These are phyloP conservation scores for Suncus etruscus DNA, from an alignment of 2,113 vertebrate genomes.

Conservation along the genomic window DNA sequence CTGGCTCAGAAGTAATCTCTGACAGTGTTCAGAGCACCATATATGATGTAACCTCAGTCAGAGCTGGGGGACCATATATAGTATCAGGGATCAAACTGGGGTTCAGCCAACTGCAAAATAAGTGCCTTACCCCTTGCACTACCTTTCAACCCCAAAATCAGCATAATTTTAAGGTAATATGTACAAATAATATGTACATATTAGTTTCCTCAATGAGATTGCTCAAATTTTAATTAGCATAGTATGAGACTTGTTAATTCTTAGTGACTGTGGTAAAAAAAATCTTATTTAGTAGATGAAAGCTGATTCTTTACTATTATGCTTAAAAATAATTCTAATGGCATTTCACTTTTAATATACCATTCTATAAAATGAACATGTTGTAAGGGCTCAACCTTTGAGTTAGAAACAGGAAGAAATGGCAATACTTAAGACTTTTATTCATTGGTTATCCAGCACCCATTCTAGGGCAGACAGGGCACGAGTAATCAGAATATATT, in stretches of 20 bases:
- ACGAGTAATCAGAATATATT: background rate
- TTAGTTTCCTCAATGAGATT: background rate
- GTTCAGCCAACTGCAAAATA: too few relatives aligned
- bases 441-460: background rate
- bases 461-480: background rate
- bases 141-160: background rate
- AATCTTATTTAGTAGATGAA: background rate
- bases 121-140: too few relatives aligned
- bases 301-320: slow-evolving; percentile 23
- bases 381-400: background rate
- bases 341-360: slow-evolving; percentile 31
- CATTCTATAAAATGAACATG: slow-evolving; percentile 1
- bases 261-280: slow-evolving; percentile 18
- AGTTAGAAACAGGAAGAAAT: background rate
- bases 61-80: too few relatives aligned
- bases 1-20: too few relatives aligned
- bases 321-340: slow-evolving; percentile 2
- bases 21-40: too few relatives aligned
- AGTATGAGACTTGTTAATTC: background rate
- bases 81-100: too few relatives aligned
- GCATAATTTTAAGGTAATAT: slow-evolving; percentile 29
- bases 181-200: background rate
- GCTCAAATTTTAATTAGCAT: slow-evolving; percentile 11
- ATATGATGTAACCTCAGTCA: too few relatives aligned
- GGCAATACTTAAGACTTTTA: background rate